Percentiles rank a stretch among this genome's conserved stretches.
Evolutionary conservation across 2,888 invertebrate genomes (phyloP).

Genomic region (Parnassius orleans): DNA sequence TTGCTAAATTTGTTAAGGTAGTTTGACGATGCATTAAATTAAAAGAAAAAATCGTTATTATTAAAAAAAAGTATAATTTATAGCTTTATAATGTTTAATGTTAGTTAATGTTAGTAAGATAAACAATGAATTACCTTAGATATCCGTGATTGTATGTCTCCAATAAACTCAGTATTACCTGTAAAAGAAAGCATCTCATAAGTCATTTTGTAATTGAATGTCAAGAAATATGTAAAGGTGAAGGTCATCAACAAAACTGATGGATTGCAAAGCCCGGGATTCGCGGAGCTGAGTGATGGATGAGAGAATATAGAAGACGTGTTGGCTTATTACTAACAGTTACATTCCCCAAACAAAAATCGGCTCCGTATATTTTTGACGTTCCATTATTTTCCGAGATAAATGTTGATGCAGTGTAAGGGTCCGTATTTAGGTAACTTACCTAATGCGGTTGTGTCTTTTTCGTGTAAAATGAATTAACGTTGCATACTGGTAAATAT

Average conservation of each 20-base stretch:
- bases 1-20: conserved; percentile 29
- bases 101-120: background rate
- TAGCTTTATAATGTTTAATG: background rate
- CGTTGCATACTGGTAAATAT: conserved; percentile 26
- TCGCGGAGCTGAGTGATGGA: conserved; percentile 58
- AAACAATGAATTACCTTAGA: background rate
- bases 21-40: conserved; percentile 1
- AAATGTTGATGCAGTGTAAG: conserved; percentile 54
- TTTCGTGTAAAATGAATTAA: conserved; percentile 25
- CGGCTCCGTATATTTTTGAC: conserved; percentile 54
- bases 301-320: conserved; percentile 57
- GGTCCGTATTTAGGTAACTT: conserved; percentile 24
- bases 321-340: conserved; percentile 72
- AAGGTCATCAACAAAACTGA: conserved; percentile 42
- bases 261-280: conserved; percentile 54
- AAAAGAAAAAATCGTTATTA: background rate
- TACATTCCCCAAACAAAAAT: conserved; percentile 61
- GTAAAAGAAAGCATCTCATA: conserved; percentile 16
- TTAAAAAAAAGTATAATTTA: background rate
- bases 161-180: conserved; percentile 12
- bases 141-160: background rate
- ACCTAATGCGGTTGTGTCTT: conserved; percentile 26
- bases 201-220: conserved; percentile 17
- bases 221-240: conserved; percentile 25
- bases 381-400: conserved; percentile 73